phyloP scores from a whole-genome alignment of 2,113 vertebrate genomes.

The Dicaeum eximium region DNA sequence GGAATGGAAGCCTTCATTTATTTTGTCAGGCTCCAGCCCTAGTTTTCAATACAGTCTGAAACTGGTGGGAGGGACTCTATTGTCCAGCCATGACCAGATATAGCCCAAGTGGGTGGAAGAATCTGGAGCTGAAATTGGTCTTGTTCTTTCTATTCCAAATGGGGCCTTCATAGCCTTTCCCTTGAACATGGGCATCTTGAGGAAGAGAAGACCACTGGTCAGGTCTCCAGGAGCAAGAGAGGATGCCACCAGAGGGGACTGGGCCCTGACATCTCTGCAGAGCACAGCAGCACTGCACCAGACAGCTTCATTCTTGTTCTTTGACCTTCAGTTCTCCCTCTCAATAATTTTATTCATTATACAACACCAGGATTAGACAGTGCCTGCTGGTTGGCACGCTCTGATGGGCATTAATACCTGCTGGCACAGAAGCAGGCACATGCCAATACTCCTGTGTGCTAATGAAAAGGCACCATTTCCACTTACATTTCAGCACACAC shows the following conservation, averaged over 20 bases:
- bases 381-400: slow-evolving; percentile 46
- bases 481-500: not conserved
- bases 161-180: not conserved
- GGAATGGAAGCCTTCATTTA: not conserved
- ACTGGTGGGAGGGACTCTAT: not conserved
- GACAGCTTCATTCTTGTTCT: not conserved
- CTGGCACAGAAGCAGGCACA: slow-evolving; percentile 22
- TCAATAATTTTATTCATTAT: slow-evolving; percentile 50
- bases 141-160: not conserved
- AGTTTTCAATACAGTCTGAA: not conserved
- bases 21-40: not conserved
- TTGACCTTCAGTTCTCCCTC: not conserved
- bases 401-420: slow-evolving; percentile 52
- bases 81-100: not conserved
- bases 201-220: not conserved
- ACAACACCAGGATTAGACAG: slow-evolving; percentile 53
- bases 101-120: not conserved
- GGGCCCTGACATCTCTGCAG: not conserved
- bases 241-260: not conserved
- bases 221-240: not conserved
- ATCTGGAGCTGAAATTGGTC: not conserved
- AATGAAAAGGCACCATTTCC: slow-evolving; percentile 49
- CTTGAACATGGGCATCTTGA: not conserved
- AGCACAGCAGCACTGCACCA: not conserved
- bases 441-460: slow-evolving; percentile 11